phyloP scores from a whole-genome alignment of 2,113 vertebrate genomes.

The Willisornis vidua region DNA sequence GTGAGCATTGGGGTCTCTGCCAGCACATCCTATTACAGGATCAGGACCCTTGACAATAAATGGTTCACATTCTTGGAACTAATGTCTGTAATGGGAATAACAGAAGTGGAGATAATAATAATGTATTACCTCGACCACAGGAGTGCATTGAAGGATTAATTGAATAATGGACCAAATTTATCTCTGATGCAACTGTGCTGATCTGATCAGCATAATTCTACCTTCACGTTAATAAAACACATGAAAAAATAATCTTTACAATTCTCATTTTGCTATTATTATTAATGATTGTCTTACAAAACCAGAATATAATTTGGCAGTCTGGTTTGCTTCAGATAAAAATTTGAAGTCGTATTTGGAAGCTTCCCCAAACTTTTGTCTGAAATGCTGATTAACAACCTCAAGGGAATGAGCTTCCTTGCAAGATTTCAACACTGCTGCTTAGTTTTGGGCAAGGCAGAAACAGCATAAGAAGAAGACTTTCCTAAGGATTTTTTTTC shows the following conservation, averaged over 20 bases:
- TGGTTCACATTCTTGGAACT: constrained; percentile 56
- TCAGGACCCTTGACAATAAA: constrained; percentile 37
- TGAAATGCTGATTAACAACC: constrained; percentile 51
- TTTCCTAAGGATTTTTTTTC: constrained; percentile 1
- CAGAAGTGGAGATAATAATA: constrained; percentile 28
- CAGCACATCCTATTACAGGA: constrained; percentile 34
- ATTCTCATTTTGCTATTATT: constrained; percentile 14
- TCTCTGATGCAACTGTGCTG: neutral
- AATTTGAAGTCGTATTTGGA: constrained; percentile 34
- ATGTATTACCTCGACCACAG: constrained; percentile 3
- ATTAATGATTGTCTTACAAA: constrained; percentile 32
- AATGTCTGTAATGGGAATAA: constrained; percentile 42
- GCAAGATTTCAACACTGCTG: neutral
- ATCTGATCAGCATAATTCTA: neutral
- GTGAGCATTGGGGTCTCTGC: neutral
- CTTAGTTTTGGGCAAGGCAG: constrained; percentile 10
- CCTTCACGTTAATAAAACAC: constrained; percentile 15
- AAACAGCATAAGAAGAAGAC: neutral
- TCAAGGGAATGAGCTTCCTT: constrained; percentile 31
- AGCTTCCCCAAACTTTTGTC: constrained; percentile 14
- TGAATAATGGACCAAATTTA: constrained; percentile 47
- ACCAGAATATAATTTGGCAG: neutral
- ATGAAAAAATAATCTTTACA: constrained; percentile 3
- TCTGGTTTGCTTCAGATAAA: constrained; percentile 62
- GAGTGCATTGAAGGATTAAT: constrained; percentile 45